Base-by-base conservation (phyloP, 2,113 vertebrate species). In the Rhinichthys klamathensis region DNA sequence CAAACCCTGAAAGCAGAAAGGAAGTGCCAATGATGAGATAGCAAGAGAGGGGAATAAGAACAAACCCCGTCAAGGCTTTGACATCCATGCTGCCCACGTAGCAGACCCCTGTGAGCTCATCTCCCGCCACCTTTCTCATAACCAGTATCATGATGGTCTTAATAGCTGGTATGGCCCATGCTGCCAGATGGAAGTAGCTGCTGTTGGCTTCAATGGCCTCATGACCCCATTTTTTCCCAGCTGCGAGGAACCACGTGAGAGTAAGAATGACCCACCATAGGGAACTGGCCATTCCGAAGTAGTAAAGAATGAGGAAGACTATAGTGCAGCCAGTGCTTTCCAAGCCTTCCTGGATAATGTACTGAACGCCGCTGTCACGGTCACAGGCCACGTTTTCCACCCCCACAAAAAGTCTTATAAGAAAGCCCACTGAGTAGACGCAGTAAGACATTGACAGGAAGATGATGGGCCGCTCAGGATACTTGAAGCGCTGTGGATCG, bases 381-480 rank as follows among this genome's bases (percentile, higher is more conserved):
- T 99, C 98, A 12, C 98, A 99, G 86, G 98, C 97, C 0, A 99
- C 97, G 77, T 95, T 96, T 87, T 99, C 97, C 0, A 97, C 96
- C 0, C 98, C 98, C 0, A 97, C 97, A 69, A 98, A 98, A 15
- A 99, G 97, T 81, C 98, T 96, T 89, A 97, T 94, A 82, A 99
- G 96, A 95, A 97, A 99, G 25, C 98, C 98, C 92, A 97, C 93
- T 0, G 98, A 99, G 92, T 99, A 99, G 84, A 98, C 97, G 6
- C 97, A 98, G 96, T 99, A 99, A 91, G 98, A 99, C 97, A 99
- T 97, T 2, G 98, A 98, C 0, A 99, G 96, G 93, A 99, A 99
- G 93, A 99, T 97, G 89, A 99, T 99, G 81, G 98, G 98, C 88
- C 98, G 95, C 94, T 99, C 98, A 0, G 98, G 98, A 93, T 99